Base-by-base conservation (phyloP, 1,140 invertebrate genomes). In the Uloborus diversus region DNA sequence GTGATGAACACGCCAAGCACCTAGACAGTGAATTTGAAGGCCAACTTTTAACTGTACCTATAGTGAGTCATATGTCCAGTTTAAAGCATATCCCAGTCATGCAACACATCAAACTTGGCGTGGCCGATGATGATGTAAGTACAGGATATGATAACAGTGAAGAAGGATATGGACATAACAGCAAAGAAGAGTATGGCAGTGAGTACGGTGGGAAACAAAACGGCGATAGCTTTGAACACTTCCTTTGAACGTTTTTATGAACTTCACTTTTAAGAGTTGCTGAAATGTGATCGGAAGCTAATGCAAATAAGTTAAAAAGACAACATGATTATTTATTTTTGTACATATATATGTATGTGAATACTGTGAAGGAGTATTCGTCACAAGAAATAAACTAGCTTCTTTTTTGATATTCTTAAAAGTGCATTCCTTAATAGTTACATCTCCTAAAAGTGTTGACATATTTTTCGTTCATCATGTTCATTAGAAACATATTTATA, bases 11-110 rank as follows among this genome's bases (percentile, higher is more conserved):
- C 27, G n/a, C 17, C 27, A n/a, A 32, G 35, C 56, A 25, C 5
- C 59, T 53, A n/a, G 57, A 53, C 20, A 64, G 47, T 23, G 35
- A 75, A 3, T 64, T 51, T 11, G 56, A 64, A 30, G 71, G 42
- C 47, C 49, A 75, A 51, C 23, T 75, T 35, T 11, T 75, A 13
- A 75, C 57, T 25, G 71, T 75, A 5, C 71, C 71, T 1, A 51
- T 75, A 9, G 27, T 61, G 2, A 73, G 49, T 13, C n/a, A 30
- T 49, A 17, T 64, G 20, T 33, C 59, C 47, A 14, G 30, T 2
- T 61, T 64, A 17, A 64, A 35, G 4, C 27, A 75, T 64, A 35
- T 75, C 25, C 71, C 71, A 25, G 42, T 75, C 23, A 64, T 47
- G 3, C 71, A 75, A 33, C 30, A 33, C 53, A 53, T 75, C 17